Evolutionary conservation across 2,113 vertebrate species (phyloP), one percentile per base, ranked within the genome.

Genomic region (Benitochromis conjunctus): DNA sequence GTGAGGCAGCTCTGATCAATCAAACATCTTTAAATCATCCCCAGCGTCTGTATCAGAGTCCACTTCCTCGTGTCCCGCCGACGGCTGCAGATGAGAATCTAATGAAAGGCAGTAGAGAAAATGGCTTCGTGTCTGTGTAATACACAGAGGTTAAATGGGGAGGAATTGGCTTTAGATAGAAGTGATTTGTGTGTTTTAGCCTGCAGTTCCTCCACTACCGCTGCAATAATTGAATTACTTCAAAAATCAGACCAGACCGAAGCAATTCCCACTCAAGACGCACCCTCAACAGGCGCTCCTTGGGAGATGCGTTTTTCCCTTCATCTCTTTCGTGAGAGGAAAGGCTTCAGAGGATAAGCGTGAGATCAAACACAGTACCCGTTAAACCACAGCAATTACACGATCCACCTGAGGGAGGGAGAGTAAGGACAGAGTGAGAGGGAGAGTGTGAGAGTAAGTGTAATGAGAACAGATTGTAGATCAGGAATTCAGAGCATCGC

Each of bases 331-430:
- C 81, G 83, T 83, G 83, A 88, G 53, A 36, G 66, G 80, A 82
- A 64, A 48, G 60, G 83, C 92, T 92, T 89, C 89, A 84, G 87
- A 92, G 88, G 88, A 94, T 91, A 84, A 94, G 88, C 80, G n/a
- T 79, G 81, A 94, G 88, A 94, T 93, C 92, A 94, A 94, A 94
- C 94, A 94, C 89, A 55, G 91, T 5, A 79, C 83, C 85, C 24
- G 80, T 92, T 91, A 94, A 94, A 94, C 89, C 86, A 86, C 86
- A 87, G 91, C 91, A 93, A 93, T 94, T 94, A 93, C 89, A 93
- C 88, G 74, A 62, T 91, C 87, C 89, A 94, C 92, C 94, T 92
- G 88, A 85, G 90, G 91, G 86, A 84, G 86, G 74, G 66, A 11
- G 85, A 34, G n/a, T 48, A 66, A n/a, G 86, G 66, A 21, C 51